Base-by-base conservation (phyloP, 2,888 invertebrate species). In the Pheosia tremula region DNA sequence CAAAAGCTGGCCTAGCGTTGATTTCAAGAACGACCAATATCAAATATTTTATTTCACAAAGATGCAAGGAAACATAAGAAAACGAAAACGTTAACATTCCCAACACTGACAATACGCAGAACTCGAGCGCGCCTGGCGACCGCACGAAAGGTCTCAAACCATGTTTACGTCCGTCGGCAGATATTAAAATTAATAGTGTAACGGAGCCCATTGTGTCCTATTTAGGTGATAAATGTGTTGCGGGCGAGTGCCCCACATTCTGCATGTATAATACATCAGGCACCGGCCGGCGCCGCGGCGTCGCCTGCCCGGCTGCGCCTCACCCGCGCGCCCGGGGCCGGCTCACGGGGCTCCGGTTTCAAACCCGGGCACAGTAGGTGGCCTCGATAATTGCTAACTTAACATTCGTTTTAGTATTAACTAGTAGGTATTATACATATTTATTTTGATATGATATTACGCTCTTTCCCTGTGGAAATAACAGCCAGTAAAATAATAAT, bases 131-230 rank as follows among this genome's bases (percentile, higher is more conserved):
- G 47, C 5, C 47, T n/a, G 47, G n/a, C 47, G 11, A 47, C 47
- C 47, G 47, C n/a, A 47, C 47, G 47, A 50, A 37, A 37, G 53
- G 11, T 53, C 53, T 53, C 53, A 53, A 53, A 53, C 5, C 57
- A 60, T 69, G 65, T 67, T 63, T 64, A 72, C 67, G 70, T 60
- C 69, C 60, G 43, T 62, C 61, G 64, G 57, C 70, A 69, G 65
- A 73, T 75, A 53, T 53, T 75, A 66, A 64, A 73, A 73, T 73
- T 54, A 73, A 73, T 73, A 73, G 73, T 73, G 64, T 62, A 63
- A 53, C 53, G 65, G 63, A 70, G 65, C 59, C 74, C 65, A 73
- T 69, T 73, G 73, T 69, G 71, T 64, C 73, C 73, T 75, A 75
- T 72, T 73, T 75, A 69, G 65, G 70, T 73, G 76, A 73, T 75